Percentiles rank a stretch among this genome's conserved stretches.
phyloP scores from a whole-genome alignment of 2,113 vertebrate genomes.

The Dendropsophus ebraccatus region DNA sequence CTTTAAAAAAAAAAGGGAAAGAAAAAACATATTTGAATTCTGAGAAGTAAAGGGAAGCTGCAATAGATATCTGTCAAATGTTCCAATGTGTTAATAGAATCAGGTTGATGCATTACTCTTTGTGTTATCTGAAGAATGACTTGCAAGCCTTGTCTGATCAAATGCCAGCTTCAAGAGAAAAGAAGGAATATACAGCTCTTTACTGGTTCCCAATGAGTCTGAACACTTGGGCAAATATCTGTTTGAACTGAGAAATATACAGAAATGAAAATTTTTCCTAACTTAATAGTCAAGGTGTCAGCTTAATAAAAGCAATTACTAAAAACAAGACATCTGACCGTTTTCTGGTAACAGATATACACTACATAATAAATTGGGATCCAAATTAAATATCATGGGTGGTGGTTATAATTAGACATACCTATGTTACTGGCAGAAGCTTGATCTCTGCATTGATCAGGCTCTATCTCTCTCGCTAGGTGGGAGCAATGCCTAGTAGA shows the following conservation, averaged over 20 bases:
- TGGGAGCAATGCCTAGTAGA: too few relatives aligned
- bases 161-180: constrained; percentile 12
- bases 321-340: too few relatives aligned
- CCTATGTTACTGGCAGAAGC: too few relatives aligned
- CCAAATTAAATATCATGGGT: too few relatives aligned
- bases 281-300: too few relatives aligned
- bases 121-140: constrained; percentile 41
- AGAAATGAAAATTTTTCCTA: too few relatives aligned
- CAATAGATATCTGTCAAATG: background rate
- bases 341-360: too few relatives aligned
- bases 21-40: background rate
- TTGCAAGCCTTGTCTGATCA: constrained; percentile 20
- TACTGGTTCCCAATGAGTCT: constrained; percentile 36
- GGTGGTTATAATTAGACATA: too few relatives aligned
- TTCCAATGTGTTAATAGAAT: constrained; percentile 30
- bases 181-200: constrained; percentile 15
- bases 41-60: background rate
- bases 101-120: constrained; percentile 32
- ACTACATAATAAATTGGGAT: too few relatives aligned
- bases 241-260: constrained; percentile 7
- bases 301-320: too few relatives aligned
- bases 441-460: too few relatives aligned
- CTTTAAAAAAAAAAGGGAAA: background rate
- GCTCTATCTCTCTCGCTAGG: too few relatives aligned
- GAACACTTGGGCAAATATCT: constrained; percentile 30